A percentile compares a stretch with the other conserved stretches of the same genome.
These are phyloP conservation scores for Strigamia crassipes DNA, from an alignment of 2,888 invertebrate genomes.

Conservation along the genomic window DNA sequence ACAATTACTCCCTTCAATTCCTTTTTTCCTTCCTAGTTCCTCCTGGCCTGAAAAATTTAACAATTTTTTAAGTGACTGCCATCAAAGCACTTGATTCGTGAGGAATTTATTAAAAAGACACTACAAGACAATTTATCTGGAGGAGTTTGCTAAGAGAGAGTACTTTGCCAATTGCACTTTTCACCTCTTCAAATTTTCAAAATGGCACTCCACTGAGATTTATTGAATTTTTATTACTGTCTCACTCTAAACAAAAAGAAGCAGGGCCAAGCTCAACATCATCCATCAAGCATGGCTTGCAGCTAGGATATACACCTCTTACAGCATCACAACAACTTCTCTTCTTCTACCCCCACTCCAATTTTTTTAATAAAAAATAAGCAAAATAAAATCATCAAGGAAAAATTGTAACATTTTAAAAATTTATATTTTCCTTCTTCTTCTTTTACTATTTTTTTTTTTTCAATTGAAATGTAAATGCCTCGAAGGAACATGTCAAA, in stretches of 20 bases:
- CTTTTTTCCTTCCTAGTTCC: background rate
- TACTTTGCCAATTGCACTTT: conserved; percentile 25
- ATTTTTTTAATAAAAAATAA: background rate
- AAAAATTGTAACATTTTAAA: no score
- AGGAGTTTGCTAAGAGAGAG: conserved; percentile 19
- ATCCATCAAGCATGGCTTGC: conserved; percentile 27
- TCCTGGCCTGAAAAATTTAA: background rate
- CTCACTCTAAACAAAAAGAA: conserved; percentile 31
- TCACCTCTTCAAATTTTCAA: conserved; percentile 37
- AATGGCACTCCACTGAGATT: conserved; percentile 37
- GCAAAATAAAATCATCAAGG: background rate
- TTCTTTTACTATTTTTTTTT: background rate
- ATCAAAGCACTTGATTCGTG: conserved; percentile 8
- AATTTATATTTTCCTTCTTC: no score
- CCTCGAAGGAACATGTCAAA: background rate
- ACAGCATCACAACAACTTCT: conserved; percentile 14
- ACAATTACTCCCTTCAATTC: background rate
- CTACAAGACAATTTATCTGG: background rate
- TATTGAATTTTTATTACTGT: conserved; percentile 37
- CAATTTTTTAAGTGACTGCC: background rate
- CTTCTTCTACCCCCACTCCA: background rate
- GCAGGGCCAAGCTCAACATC: conserved; percentile 27
- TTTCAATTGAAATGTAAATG: background rate
- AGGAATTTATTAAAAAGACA: conserved; percentile 34
- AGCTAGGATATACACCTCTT: conserved; percentile 13